These are phyloP conservation scores for Drosophila burlai DNA, from an alignment of 1,140 invertebrate species.

Conservation along the genomic window DNA sequence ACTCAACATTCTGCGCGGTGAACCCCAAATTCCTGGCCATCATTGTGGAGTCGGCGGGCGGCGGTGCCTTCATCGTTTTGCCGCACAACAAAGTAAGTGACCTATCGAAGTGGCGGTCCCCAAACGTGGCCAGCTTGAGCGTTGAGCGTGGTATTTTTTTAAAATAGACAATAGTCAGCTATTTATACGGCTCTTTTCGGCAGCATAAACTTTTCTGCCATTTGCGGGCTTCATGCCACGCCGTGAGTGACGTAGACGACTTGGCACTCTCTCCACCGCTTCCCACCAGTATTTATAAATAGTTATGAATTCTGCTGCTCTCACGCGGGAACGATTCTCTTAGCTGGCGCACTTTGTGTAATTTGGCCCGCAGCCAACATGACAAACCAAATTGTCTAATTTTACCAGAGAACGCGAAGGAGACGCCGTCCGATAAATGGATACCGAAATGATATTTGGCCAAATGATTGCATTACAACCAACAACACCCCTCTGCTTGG, in stretches of 20 bases:
- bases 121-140: conserved; percentile 10
- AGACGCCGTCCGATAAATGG: conserved; percentile 10
- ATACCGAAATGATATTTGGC: conserved; percentile 42
- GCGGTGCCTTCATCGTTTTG: conserved; percentile 98
- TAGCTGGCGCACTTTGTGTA: conserved; percentile 61
- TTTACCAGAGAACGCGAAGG: conserved; percentile 51
- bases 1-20: conserved; percentile 99
- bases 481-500: conserved; percentile 24
- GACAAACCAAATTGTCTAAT: conserved; percentile 80
- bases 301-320: conserved; percentile 64
- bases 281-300: conserved; percentile 46
- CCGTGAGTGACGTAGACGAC: conserved; percentile 64
- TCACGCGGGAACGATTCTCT: conserved; percentile 29
- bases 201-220: conserved; percentile 65
- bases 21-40: conserved; percentile 99
- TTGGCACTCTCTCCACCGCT: conserved; percentile 33
- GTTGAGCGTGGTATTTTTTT: conserved; percentile 32
- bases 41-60: conserved; percentile 99
- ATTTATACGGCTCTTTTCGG: conserved; percentile 65
- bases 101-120: conserved; percentile 60
- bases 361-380: conserved; percentile 71
- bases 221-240: conserved; percentile 69
- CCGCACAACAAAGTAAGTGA: conserved; percentile 96
- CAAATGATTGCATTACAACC: conserved; percentile 49
- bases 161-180: conserved; percentile 53